A percentile compares a stretch with the other conserved stretches of the same genome.
Evolutionary conservation across 1,140 invertebrate genomes (phyloP).

Genomic region (Geopemphigus sp.): DNA sequence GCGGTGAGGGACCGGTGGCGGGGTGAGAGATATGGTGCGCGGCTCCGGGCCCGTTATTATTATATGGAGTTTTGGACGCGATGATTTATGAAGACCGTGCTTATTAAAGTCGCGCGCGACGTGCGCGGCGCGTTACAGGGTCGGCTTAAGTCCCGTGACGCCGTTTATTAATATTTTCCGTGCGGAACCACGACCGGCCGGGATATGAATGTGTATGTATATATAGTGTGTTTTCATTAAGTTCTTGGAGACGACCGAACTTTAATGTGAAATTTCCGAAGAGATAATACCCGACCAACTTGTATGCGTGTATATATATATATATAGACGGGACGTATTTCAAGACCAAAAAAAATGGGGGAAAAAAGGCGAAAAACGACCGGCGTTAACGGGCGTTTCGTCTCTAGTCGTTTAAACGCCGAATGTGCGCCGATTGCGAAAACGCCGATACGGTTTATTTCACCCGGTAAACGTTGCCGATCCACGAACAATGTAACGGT

Average conservation of each 20-base stretch:
- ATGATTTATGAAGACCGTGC: conserved; percentile 49
- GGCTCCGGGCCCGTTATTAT: conserved; percentile 17
- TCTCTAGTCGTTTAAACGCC: no score
- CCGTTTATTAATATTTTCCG: conserved; percentile 48
- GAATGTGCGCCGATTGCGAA: no score
- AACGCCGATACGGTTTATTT: no score
- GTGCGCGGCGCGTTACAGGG: conserved; percentile 11
- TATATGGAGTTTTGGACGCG: conserved; percentile 39
- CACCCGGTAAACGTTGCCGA: no score
- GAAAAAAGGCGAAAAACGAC: no score
- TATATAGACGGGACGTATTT: no score
- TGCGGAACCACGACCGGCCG: not conserved
- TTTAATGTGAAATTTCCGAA: not conserved
- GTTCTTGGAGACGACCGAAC: conserved; percentile 27
- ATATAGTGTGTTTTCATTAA: conserved; percentile 32
- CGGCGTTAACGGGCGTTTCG: no score
- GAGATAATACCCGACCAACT: not conserved
- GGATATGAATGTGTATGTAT: not conserved
- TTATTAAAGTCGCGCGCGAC: conserved; percentile 45
- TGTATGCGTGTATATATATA: no score
- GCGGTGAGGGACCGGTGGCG: not conserved
- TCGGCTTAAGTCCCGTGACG: conserved; percentile 43
- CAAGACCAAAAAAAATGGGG: no score
- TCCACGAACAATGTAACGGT: no score
- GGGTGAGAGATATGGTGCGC: not conserved